Evolutionary conservation across 2,797 vertebrate genomes (phyloP).

Genomic region (Poeciliopsis presidionis): DNA sequence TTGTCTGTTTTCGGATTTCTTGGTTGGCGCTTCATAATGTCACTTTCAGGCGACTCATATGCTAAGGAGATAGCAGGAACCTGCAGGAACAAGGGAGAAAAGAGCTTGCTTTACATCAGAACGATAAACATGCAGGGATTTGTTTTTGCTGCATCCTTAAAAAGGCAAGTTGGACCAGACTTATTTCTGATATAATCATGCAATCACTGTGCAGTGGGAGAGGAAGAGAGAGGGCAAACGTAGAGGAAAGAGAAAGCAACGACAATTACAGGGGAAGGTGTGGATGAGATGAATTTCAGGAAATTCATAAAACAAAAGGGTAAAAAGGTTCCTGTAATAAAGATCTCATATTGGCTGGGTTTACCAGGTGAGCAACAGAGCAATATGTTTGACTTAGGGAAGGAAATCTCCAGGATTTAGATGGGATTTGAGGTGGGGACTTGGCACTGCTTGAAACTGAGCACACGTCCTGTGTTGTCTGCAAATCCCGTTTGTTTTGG

Average conservation of each 20-base stretch:
- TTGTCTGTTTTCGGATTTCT: slow-evolving; percentile 89
- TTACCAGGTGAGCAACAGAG: slow-evolving; percentile 59
- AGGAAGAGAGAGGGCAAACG: slow-evolving; percentile 29
- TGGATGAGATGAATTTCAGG: slow-evolving; percentile 39
- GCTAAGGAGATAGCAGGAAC: slow-evolving; percentile 94
- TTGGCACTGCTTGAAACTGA: slow-evolving; percentile 48
- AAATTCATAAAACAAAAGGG: slow-evolving; percentile 59
- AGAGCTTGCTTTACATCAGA: slow-evolving; percentile 18
- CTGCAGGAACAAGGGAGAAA: slow-evolving; percentile 63
- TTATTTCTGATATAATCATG: slow-evolving; percentile 44
- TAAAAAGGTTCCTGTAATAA: slow-evolving; percentile 65
- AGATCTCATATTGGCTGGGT: slow-evolving; percentile 60
- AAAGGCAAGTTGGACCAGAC: slow-evolving; percentile 43
- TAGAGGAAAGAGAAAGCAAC: slow-evolving; percentile 2
- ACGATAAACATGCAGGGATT: slow-evolving; percentile 44
- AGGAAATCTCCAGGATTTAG: slow-evolving; percentile 60
- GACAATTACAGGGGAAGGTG: slow-evolving; percentile 44
- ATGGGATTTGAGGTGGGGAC: slow-evolving; percentile 59
- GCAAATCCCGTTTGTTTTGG: slow-evolving; percentile 71
- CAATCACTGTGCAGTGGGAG: slow-evolving; percentile 38
- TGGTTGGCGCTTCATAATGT: slow-evolving; percentile 96
- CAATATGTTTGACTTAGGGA: slow-evolving; percentile 67
- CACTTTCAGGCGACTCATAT: slow-evolving; percentile 92
- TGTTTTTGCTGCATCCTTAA: slow-evolving; percentile 45
- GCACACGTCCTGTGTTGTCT: slow-evolving; percentile 41